Conservation (phyloP, 1,140 invertebrate species). For the Triops cancriformis region DNA sequence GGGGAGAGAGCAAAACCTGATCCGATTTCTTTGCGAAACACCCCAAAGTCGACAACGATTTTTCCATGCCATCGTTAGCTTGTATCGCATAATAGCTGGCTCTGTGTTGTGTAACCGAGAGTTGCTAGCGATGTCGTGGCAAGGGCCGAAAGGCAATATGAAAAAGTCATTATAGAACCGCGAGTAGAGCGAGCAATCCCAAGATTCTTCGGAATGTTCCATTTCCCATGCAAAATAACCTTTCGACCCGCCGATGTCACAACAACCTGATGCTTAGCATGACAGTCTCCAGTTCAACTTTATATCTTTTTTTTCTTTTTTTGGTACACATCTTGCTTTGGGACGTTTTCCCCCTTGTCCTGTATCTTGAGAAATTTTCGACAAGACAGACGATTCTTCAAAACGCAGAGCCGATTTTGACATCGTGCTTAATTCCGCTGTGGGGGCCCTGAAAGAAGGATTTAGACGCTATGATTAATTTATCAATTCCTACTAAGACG, state of each 20-base stretch:
- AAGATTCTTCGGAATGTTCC: background rate
- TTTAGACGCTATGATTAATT: too few species aligned
- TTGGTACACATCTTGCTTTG: background rate
- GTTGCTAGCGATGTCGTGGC: background rate
- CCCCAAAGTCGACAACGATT: too few species aligned
- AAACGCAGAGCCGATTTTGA: too few species aligned
- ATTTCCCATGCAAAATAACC: constrained; percentile 1
- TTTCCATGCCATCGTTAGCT: too few species aligned
- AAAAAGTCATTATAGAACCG: constrained; percentile 6
- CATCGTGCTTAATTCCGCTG: too few species aligned
- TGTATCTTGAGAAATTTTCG: too few species aligned
- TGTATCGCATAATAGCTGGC: background rate
- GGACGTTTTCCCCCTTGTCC: background rate
- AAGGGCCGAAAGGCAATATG: background rate
- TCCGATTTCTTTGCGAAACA: too few species aligned
- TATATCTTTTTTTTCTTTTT: background rate
- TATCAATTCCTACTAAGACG: background rate
- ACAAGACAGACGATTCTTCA: too few species aligned
- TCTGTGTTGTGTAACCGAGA: background rate
- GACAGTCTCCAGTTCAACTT: background rate
- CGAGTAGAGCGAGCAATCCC: background rate
- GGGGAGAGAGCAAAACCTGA: too few species aligned
- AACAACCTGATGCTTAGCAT: background rate
- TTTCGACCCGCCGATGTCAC: constrained; percentile 3
- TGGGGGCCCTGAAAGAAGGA: too few species aligned